Percentiles rank a stretch among this genome's conserved stretches.
phyloP scores from a whole-genome alignment of 1,140 invertebrate species.

The Zeugodacus cucurbitae region DNA sequence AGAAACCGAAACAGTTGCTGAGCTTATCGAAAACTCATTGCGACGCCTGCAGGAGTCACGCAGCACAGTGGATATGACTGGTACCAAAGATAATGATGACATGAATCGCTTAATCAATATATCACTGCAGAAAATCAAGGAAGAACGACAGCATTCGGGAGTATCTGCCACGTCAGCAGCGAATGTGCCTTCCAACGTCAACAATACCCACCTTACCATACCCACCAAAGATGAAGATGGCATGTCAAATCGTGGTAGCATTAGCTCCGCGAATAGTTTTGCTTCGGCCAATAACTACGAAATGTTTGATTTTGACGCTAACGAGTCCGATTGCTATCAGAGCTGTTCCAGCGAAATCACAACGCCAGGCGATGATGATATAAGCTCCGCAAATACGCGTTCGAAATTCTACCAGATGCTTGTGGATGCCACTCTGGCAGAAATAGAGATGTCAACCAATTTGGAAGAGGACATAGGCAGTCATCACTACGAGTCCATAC shows the following conservation, averaged over 20 bases:
- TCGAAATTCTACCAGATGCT: conserved; percentile 77
- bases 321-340: conserved; percentile 75
- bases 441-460: conserved; percentile 72
- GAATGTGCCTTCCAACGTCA: neutral
- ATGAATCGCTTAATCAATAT: conserved; percentile 71
- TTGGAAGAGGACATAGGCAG: conserved; percentile 66
- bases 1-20: conserved; percentile 70
- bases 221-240: conserved; percentile 60
- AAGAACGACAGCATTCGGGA: conserved; percentile 62
- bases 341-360: conserved; percentile 72
- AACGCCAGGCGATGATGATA: conserved; percentile 65
- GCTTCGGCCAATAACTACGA: conserved; percentile 68
- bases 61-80: conserved; percentile 66
- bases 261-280: conserved; percentile 69
- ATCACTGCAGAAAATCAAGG: conserved; percentile 69
- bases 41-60: conserved; percentile 71
- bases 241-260: conserved; percentile 63
- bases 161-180: neutral
- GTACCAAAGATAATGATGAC: conserved; percentile 71
- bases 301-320: conserved; percentile 66
- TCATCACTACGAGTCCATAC: conserved; percentile 83
- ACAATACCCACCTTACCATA: conserved; percentile 11
- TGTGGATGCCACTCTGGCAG: conserved; percentile 73
- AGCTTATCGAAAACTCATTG: conserved; percentile 74
- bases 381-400: conserved; percentile 67